Evolutionary conservation across 2,113 vertebrate species (phyloP).

Genomic region (Saccopteryx leptura): DNA sequence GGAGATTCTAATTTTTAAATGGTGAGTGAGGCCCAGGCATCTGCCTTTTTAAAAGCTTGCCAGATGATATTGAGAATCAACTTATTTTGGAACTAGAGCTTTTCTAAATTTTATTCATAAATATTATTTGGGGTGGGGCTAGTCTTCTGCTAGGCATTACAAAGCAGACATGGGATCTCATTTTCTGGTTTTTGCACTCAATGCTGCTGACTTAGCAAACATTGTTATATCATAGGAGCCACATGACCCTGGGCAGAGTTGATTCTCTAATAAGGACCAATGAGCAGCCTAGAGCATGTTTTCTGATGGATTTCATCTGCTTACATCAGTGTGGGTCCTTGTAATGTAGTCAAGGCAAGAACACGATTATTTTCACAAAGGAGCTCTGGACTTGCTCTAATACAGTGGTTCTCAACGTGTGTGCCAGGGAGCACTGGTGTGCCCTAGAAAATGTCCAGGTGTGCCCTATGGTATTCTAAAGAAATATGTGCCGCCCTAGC

Average conservation of each 20-base stretch:
- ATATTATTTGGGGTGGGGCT: background rate
- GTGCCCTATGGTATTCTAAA: no score
- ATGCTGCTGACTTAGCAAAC: background rate
- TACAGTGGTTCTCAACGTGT: background rate
- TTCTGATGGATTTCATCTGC: background rate
- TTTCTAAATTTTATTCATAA: background rate
- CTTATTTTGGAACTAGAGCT: background rate
- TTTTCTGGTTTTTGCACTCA: background rate
- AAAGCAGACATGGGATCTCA: background rate
- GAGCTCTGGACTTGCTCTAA: background rate
- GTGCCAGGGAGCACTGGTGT: no score
- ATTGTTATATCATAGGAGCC: background rate
- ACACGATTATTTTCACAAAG: background rate
- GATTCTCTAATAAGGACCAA: background rate
- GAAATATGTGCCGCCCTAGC: no score
- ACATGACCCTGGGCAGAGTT: background rate
- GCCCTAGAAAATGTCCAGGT: no score
- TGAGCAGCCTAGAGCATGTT: background rate
- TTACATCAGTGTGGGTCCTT: background rate
- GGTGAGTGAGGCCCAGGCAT: background rate
- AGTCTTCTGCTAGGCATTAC: background rate
- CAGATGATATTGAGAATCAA: background rate
- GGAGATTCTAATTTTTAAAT: background rate
- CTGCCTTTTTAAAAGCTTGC: background rate
- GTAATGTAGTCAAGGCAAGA: background rate